Base-by-base conservation (phyloP, 2,888 invertebrate genomes). In the Busseola fusca region DNA sequence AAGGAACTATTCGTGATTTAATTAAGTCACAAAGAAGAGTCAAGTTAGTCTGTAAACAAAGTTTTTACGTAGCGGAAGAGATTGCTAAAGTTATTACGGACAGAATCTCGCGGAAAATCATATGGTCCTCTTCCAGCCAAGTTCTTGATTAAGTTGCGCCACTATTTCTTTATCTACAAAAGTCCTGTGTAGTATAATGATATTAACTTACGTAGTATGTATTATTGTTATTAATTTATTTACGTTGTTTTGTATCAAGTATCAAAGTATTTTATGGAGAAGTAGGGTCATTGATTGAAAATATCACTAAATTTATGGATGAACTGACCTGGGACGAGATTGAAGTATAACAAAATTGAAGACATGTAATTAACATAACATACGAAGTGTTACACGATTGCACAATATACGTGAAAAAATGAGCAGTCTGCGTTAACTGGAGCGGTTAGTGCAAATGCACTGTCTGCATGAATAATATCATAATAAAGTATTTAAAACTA, bases 1-100 rank as follows among this genome's bases (percentile, higher is more conserved):
- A 10, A 42, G 27, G 14, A 62, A 69, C 64, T 73, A 73, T 64
- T 60, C 50, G 30, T 60, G 52, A 72, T 77, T 79, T 68, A 45
- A 81, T 68, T 58, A 79, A 54, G 72, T 77, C 63, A 59, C 58
- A 71, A 30, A 67, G 60, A 70, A 74, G 64, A 64, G 60, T 64
- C 69, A 82, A 87, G 81, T 84, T 86, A 59, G 66, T 67, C 69
- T 76, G 80, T 85, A 85, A 84, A 83, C 78, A 80, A 87, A 88
- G 85, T 88, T 87, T 76, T 64, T 78, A 63, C 77, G 79, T 85
- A 58, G 64, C 67, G 79, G 80, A 83, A 86, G 87, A 89, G 86
- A 89, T 88, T 87, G 85, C 85, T 76, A 86, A 91, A 91, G 88
- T 91, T 90, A 88, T 88, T 84, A 85, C 78, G 72, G 81, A 80